Base-by-base conservation (phyloP, 2,113 vertebrate species). In the Megaceryle torquata region DNA sequence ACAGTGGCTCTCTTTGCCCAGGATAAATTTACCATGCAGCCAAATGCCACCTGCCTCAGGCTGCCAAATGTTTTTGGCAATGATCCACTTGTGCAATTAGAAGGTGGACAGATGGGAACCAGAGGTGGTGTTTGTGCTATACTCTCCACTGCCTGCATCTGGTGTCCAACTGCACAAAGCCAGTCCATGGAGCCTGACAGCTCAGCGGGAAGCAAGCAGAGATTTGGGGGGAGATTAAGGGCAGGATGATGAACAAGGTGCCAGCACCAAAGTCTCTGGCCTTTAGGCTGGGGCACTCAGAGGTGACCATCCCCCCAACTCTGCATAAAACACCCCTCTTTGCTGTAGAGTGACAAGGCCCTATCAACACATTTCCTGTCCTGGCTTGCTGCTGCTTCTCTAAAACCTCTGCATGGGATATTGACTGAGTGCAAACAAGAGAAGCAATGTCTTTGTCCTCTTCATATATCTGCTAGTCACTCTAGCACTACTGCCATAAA, bases 141-240 rank as follows among this genome's bases (percentile, higher is more conserved):
- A 24, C 16, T 9, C 10, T 54, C 15, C 80, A 25, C 43, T 33
- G 25, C 72, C 61, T 53, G 53, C 64, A 48, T 12, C 50, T 3
- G 0, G 22, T 2, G 25, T 53, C 29, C 29, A 35, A 1, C 48
- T 53, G 68, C 0, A 0, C 61, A 54, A 46, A 67, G 48, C 33
- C 51, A 65, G 48, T 39, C 33, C 19, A 4, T 20, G n/a, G 22
- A 64, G 29, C 61, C 20, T 33, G 18, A 59, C 68, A 37, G 44
- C 35, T 57, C 71, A 53, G 14, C 61, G 51, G 54, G 26, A 69
- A 57, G 44, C 0, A 2, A 75, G 56, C 29, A 57, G 54, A 69
- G 54, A 44, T 53, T 2, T 79, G 48, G 39, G 33, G 20, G 15
- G 22, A 91, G 37, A 70, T 41, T 35, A 80, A 78, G 69, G 54